Base-by-base conservation (phyloP, 2,113 vertebrate species). In the Telmatochromis sp. region DNA sequence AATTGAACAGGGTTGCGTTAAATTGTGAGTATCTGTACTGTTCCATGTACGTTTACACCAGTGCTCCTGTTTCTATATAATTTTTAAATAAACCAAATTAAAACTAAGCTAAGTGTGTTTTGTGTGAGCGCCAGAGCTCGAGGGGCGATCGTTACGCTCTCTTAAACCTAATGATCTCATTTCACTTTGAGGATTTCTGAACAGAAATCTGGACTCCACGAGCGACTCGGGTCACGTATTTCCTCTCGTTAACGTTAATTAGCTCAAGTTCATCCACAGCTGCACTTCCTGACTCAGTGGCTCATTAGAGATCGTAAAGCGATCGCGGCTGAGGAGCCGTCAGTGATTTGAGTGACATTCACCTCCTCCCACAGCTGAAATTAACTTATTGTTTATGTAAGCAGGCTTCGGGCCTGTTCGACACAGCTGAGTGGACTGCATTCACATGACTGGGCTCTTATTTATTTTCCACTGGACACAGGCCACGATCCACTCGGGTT, bases 31-130 rank as follows among this genome's bases (percentile, higher is more conserved):
- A n/a, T 23, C 71, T 40, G 37, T 57, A 54, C 87, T 79, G 51
- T 65, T 87, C 40, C 33, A 7, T 85, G 87, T 92, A 54, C 21
- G 65, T 89, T 93, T 81, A 84, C 86, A 81, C 84, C 75, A 51
- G 81, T 89, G 63, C 5, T 92, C 86, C 84, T 89, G 83, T 95
- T 94, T 94, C 86, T 93, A 87, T 91, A 86, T 91, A 75, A 82
- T 93, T 94, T 94, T 93, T 85, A 91, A 95, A 95, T 93, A 93
- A 94, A 94, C 7, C 83, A 81, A 88, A 92, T 91, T 81, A 82
- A 92, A 78, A 93, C 7, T 15, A n/a, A 82, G n/a, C 7, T 1
- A 7, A 31, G 5, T 9, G 15, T 10, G 12, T 37, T 83, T 40
- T 19, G 7, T 65, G 75, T 31, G 19, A 78, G 26, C 45, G 11